Base-by-base conservation (phyloP, 1,140 invertebrate genomes). In the Ceratosolen solmsi region DNA sequence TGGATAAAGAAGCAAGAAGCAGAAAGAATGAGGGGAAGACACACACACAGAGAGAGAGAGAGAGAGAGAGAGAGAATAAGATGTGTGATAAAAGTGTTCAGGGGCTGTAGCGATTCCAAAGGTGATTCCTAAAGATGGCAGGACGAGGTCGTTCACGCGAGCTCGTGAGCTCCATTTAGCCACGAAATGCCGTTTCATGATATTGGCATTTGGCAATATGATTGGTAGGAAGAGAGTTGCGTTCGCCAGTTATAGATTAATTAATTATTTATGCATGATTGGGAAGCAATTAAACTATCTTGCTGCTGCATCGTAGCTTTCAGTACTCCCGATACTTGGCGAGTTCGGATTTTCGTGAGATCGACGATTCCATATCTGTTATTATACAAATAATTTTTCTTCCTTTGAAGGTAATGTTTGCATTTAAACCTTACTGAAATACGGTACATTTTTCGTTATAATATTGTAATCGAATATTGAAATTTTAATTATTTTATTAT, bases 21-120 rank as follows among this genome's bases (percentile, higher is more conserved):
- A 51, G 20, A 46, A n/a, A n/a, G 41, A 27, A 38, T 13, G 41
- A 46, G 5, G 41, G 41, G 13, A 46, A 46, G 41, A n/a, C 20
- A 4, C 36, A 70, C 13, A 46, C 13, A 46, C 13, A 46, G 8
- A 60, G 20, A 30, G n/a, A 20, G 1, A 22, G 27, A 15, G 30
- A 60, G 58, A 60, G 2, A 30, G 11, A 30, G 13, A 60, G 25
- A 25, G n/a, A 3, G 25, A 27, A 60, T 60, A n/a, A 30, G 7
- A 73, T 54, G 30, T 33, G 8, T 74, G 22, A 58, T 58, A 74
- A 74, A 74, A 74, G 22, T 74, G 72, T 56, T 41, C 33, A 22
- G 4, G n/a, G 36, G n/a, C 63, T 38, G 17, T 7, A 5, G 22
- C 20, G 30, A 54, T 25, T 25, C 30, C 30, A 22, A 30, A 33